phyloP scores from a whole-genome alignment of 2,113 vertebrate species.

The Plecturocebus donacophilus region DNA sequence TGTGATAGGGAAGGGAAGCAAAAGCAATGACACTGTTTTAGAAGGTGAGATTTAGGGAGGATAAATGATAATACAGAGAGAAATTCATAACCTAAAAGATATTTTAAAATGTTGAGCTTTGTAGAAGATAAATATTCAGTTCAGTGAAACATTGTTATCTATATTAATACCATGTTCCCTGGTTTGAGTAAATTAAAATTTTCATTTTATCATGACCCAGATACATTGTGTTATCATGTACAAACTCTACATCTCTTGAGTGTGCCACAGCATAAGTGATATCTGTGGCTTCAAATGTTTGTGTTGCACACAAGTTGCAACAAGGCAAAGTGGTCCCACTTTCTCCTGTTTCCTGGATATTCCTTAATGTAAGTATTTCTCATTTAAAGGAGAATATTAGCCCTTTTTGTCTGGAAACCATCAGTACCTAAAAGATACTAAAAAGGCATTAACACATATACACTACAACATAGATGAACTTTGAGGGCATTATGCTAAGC shows the following conservation, averaged over 20 bases:
- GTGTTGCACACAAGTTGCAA: background rate
- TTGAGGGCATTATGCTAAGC: too few relatives aligned
- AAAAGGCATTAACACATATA: background rate
- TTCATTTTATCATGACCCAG: background rate
- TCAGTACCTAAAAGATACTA: background rate
- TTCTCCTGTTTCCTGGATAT: background rate
- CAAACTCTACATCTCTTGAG: background rate
- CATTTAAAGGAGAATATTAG: background rate
- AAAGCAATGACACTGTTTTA: background rate
- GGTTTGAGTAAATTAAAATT: background rate
- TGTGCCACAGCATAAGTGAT: rapidly evolving
- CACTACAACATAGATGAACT: background rate
- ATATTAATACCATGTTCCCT: background rate
- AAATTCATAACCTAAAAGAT: background rate
- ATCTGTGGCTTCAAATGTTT: background rate
- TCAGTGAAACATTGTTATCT: background rate
- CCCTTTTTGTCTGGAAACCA: background rate
- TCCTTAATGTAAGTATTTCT: background rate
- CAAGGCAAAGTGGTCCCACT: background rate
- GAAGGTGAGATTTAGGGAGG: background rate
- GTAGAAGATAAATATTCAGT: background rate
- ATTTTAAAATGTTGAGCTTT: background rate
- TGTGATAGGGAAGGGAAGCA: background rate
- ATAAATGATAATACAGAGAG: background rate
- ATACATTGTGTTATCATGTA: background rate